Base-by-base conservation (phyloP, 2,113 vertebrate genomes). In the Odocoileus virginianus region DNA sequence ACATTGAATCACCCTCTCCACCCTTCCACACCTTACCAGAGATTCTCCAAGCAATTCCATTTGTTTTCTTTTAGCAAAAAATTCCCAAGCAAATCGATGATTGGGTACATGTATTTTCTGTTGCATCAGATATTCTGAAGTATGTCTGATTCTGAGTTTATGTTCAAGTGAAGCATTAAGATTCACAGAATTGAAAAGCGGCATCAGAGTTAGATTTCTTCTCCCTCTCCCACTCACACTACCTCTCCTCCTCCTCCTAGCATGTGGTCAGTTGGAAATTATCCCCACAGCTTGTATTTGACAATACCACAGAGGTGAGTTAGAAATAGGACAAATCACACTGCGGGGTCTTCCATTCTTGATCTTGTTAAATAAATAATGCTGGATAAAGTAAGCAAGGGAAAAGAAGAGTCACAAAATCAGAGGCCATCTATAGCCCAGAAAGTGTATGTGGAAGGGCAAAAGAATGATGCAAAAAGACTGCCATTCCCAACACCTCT, bases 161-260 rank as follows among this genome's bases (percentile, higher is more conserved):
- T 40, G 2, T 81, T 92, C n/a, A 71, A 58, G 30, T 43, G 30
- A 64, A 61, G 13, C 36, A 55, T 10, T 57, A n/a, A 14, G 15
- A 28, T 74, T 43, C 45, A 90, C 7, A 54, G 52, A 87, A 30
- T 71, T 85, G 40, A 85, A 79, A 92, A 81, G 28, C 2, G 15
- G 52, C 7, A 25, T 89, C 21, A 81, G 3, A 85, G 33, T 40
- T n/a, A 52, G 57, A 86, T 50, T 21, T 21, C 47, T 50, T 81
- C 30, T 52, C 9, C 45, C 4, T 33, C 28, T 4, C 17, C 16
- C 6, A 3, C 16, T 50, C 0, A 0, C 5, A 6, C 16, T 21
- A 2, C 47, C 78, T 50, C 47, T 81, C 30, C 50, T 87, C 60
- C 33, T 94, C 61, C 54, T 43, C 33, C 43, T 52, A 52, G 3